phyloP scores from a whole-genome alignment of 2,113 vertebrate species.

The Eublepharis macularius region DNA sequence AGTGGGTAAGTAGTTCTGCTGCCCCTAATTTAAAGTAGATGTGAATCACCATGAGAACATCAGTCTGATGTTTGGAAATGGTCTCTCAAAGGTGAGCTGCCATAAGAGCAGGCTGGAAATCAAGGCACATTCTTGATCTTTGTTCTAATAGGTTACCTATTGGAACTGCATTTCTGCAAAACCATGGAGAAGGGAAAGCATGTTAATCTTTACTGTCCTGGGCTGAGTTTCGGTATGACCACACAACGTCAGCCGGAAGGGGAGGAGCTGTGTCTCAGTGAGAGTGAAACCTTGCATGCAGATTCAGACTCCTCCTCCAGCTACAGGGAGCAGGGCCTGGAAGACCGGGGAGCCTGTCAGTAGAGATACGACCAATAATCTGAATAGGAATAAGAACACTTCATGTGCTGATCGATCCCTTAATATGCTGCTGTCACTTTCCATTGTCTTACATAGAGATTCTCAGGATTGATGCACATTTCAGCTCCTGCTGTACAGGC shows the following conservation, averaged over 20 bases:
- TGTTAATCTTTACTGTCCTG: neutral
- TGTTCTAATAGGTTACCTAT: neutral
- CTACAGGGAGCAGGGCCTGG: no score
- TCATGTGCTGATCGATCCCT: no score
- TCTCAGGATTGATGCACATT: no score
- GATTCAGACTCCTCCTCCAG: no score
- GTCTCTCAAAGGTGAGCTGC: neutral
- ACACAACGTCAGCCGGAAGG: neutral
- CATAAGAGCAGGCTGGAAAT: no score
- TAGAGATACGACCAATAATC: no score
- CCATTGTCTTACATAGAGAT: neutral
- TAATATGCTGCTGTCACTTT: neutral
- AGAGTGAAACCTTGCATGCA: no score
- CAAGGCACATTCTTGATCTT: neutral
- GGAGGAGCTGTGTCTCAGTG: no score
- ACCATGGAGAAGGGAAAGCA: neutral
- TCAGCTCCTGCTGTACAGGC: neutral
- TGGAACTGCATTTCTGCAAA: neutral
- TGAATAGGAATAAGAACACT: no score
- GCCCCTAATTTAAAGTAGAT: neutral
- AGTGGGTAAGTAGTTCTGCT: conserved; percentile 74
- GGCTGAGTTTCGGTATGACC: neutral
- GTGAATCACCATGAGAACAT: neutral
- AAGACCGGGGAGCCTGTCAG: no score
- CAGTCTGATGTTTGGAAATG: neutral